A percentile compares a stretch with the other conserved stretches of the same genome.
Conservation (phyloP, 2,113 vertebrate species). For the Rutilus rutilus region DNA sequence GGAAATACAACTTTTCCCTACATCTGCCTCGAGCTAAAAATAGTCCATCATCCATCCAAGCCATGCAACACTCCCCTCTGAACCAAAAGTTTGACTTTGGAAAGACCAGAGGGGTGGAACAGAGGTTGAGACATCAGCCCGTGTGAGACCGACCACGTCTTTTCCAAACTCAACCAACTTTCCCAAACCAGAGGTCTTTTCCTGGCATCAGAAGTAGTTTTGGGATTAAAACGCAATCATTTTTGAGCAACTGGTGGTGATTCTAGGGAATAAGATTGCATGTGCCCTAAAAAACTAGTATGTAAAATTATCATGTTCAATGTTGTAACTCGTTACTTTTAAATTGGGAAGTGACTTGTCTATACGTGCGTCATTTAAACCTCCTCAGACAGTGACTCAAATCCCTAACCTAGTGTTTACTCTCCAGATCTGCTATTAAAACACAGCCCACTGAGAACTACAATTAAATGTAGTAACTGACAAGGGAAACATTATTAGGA, state of each 20-base stretch:
- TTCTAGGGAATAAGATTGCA: background rate
- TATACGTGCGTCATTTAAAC: background rate
- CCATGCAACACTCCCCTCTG: background rate
- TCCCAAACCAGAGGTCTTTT: background rate
- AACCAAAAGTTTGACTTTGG: constrained; percentile 24
- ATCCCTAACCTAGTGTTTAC: constrained; percentile 35
- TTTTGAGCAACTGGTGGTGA: background rate
- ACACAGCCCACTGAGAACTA: background rate
- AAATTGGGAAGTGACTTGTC: background rate
- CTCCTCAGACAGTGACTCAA: constrained; percentile 34
- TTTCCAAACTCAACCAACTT: background rate
- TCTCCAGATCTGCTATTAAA: constrained; percentile 1
- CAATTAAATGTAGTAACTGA: constrained; percentile 17
- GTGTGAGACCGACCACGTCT: background rate
- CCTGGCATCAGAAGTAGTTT: background rate
- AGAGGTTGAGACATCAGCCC: too few species aligned
- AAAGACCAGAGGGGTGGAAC: constrained; percentile 11
- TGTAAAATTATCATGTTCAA: background rate
- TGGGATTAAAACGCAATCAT: background rate
- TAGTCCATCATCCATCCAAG: constrained; percentile 26
- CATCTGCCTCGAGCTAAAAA: constrained; percentile 34
- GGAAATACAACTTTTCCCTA: constrained; percentile 36
- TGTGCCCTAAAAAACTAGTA: background rate
- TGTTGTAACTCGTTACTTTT: background rate
- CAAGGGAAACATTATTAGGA: constrained; percentile 5